Evolutionary conservation across 2,113 vertebrate species (phyloP), one percentile per base, ranked within the genome.

Genomic region (Seriola dumerili): DNA sequence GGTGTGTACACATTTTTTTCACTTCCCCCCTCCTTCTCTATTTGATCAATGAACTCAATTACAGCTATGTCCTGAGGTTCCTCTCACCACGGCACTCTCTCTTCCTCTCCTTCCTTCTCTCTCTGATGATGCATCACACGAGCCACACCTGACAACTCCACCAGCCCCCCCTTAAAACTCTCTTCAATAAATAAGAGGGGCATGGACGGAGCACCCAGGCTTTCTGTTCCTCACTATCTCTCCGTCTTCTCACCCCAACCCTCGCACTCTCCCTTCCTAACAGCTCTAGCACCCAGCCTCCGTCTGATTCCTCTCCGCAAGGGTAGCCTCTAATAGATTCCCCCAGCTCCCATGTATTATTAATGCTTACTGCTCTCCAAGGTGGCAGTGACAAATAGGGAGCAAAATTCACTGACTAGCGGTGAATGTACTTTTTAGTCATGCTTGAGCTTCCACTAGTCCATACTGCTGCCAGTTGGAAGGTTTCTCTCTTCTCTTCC

Each of bases 351-450:
- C 95, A 97, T 98, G 96, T 97, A 98, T 99, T 99, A 99, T 99
- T 99, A 99, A 99, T 99, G 96, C 96, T 95, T 93, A 93, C 95
- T 66, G 89, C 96, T 97, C 96, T 97, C 96, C 96, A 96, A 97
- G 97, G 96, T 98, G 97, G 97, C 97, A 98, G 96, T 98, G 98
- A 99, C 97, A 98, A 99, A 99, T 99, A 96, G 97, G 96, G 96
- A 97, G 96, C 95, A 96, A 93, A 96, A 96, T 96, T 96, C 96
- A 97, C 96, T 97, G 97, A 98, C 97, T 97, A 95, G 96, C 96
- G 95, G 94, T 96, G 96, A 97, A 97, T 97, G 97, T 96, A 97
- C 96, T 96, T 97, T 98, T 98, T 98, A 98, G 97, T 98, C 97
- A 97, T 96, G 97, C 97, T 97, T 96, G 95, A 97, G 96, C 96